Evolutionary conservation across 2,113 vertebrate species (phyloP).

Genomic region (Ptyas mucosa): DNA sequence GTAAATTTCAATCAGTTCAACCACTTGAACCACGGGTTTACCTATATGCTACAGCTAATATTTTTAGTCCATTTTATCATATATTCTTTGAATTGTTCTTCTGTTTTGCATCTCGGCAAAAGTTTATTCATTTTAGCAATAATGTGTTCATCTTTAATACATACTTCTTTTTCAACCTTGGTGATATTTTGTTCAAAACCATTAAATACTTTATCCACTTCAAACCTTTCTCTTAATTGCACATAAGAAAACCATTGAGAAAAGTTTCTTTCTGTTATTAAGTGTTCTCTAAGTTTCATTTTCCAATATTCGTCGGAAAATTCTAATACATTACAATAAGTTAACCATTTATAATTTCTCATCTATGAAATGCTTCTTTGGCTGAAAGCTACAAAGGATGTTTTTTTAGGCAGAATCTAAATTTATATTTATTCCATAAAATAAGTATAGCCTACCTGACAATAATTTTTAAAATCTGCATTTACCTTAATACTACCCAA

Average conservation of each 20-base stretch:
- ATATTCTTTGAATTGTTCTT: not conserved
- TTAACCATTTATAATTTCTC: not conserved
- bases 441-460: not conserved
- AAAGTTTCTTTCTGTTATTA: not conserved
- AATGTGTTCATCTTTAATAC: not conserved
- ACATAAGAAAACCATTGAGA: not conserved
- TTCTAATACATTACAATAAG: not conserved
- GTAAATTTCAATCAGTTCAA: not conserved
- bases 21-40: not conserved
- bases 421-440: not conserved
- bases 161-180: not conserved
- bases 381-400: not conserved
- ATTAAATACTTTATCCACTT: not conserved
- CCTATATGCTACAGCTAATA: not conserved
- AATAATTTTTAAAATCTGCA: not conserved
- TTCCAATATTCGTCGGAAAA: not conserved
- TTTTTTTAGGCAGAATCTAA: not conserved
- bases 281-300: not conserved
- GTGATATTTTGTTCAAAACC: not conserved
- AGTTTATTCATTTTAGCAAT: not conserved
- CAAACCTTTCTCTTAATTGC: not conserved
- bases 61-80: not conserved
- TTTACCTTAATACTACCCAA: not conserved
- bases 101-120: not conserved
- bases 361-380: not conserved